These are phyloP conservation scores for Argya squamiceps DNA, from an alignment of 2,797 vertebrate species.

Conservation along the genomic window DNA sequence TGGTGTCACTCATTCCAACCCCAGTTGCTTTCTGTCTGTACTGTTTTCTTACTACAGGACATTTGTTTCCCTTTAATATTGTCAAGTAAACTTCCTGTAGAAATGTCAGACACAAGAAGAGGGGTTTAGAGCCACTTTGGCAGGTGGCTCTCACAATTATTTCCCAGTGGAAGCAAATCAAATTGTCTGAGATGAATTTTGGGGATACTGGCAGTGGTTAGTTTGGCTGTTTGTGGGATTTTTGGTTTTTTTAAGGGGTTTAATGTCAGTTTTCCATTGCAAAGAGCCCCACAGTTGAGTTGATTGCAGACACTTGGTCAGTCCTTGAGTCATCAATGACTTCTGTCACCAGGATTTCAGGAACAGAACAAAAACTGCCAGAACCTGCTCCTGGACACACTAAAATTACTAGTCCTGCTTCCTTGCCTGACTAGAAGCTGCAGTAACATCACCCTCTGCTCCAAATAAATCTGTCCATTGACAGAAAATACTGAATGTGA, in stretches of 20 bases:
- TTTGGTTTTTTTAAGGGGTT: rapidly evolving
- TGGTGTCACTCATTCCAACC: not conserved
- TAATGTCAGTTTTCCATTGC: not conserved
- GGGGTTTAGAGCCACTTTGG: not conserved
- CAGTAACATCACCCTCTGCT: not conserved
- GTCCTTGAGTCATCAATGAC: rapidly evolving
- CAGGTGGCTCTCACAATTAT: not conserved
- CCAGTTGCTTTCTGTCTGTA: not conserved
- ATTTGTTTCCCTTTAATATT: constrained; percentile 1
- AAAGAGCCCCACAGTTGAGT: not conserved
- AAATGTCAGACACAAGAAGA: not conserved
- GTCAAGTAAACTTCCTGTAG: not conserved
- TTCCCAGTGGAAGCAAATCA: not conserved
- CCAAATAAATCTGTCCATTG: not conserved
- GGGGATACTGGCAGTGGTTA: not conserved
- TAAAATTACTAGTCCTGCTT: not conserved
- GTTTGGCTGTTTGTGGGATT: not conserved
- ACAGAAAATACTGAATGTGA: not conserved
- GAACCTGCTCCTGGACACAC: not conserved
- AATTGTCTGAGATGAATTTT: not conserved
- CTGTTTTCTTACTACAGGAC: not conserved
- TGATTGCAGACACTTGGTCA: not conserved
- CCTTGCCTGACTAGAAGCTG: not conserved
- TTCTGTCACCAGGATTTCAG: not conserved
- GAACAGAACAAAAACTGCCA: not conserved